Conservation (phyloP, 2,888 invertebrate genomes). For the Thereva unica region DNA sequence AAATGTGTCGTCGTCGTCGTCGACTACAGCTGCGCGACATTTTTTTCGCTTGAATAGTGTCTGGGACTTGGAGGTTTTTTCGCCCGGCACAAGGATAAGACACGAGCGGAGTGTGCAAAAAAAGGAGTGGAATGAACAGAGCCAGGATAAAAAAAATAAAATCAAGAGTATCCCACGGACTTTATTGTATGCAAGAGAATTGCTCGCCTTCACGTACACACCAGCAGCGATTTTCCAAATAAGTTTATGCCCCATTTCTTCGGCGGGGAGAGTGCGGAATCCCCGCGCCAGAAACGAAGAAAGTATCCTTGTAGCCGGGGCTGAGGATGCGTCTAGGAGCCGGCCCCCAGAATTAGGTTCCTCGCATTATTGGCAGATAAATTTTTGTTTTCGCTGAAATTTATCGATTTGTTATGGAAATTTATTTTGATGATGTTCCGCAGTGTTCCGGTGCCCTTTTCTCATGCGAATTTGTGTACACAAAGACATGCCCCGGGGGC, state of each 20-base stretch:
- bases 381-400: slow-evolving; percentile 32
- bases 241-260: no score
- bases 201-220: no score
- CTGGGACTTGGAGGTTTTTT: slow-evolving; percentile 16
- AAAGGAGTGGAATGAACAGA: not conserved
- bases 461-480: no score
- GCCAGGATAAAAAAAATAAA: no score
- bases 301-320: no score
- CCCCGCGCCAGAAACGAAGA: no score
- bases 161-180: no score
- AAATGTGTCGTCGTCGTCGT: slow-evolving; percentile 32
- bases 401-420: slow-evolving; percentile 34
- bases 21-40: slow-evolving; percentile 34
- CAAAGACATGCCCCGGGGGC: no score
- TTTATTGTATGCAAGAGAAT: no score
- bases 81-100: not conserved
- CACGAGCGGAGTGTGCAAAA: not conserved
- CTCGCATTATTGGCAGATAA: slow-evolving; percentile 30
- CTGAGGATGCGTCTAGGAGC: not conserved
- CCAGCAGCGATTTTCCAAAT: no score
- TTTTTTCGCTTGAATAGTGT: slow-evolving; percentile 34
- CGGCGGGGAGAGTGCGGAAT: no score
- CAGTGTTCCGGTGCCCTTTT: not conserved
- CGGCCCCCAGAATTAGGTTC: slow-evolving; percentile 22
- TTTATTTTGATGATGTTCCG: slow-evolving; percentile 31